phyloP scores from a whole-genome alignment of 35 echinoderm and acorn worm species.

The Holothuria glaberrima region DNA sequence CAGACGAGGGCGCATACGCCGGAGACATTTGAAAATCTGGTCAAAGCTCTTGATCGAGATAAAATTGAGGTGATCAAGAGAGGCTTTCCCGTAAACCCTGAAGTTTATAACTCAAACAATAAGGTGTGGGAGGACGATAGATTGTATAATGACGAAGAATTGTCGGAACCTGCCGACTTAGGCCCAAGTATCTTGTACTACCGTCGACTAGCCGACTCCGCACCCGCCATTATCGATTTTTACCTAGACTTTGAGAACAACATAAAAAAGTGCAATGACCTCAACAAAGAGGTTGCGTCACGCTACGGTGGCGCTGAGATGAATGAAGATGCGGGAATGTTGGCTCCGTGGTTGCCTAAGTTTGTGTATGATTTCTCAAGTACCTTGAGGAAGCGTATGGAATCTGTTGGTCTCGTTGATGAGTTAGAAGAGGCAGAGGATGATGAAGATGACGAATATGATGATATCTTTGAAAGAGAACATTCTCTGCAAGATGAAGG shows the following conservation, averaged over 20 bases:
- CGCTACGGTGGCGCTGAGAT: not conserved
- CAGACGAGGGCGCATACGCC: not conserved
- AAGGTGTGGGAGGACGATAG: not conserved
- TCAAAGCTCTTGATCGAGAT: too few species aligned
- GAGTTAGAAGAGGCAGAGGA: conserved; percentile 16
- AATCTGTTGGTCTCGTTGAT: conserved; percentile 17
- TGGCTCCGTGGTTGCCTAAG: conserved; percentile 11
- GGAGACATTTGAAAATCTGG: not conserved
- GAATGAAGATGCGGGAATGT: not conserved
- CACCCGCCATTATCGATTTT: not conserved
- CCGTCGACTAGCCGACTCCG: not conserved
- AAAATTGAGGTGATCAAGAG: not conserved
- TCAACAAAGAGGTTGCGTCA: not conserved
- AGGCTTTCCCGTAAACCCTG: not conserved
- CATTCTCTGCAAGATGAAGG: not conserved
- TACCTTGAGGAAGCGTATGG: not conserved
- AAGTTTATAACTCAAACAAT: not conserved
- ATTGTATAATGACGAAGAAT: not conserved
- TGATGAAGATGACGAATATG: conserved; percentile 1
- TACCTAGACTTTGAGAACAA: conserved; percentile 19
- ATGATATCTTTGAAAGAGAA: not conserved
- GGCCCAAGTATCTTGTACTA: conserved; percentile 30
- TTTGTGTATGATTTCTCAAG: not conserved
- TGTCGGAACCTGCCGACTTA: conserved; percentile 11
- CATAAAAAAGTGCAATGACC: conserved; percentile 33